Base-by-base conservation (phyloP, 1,140 invertebrate species). In the Hestina assimilis region DNA sequence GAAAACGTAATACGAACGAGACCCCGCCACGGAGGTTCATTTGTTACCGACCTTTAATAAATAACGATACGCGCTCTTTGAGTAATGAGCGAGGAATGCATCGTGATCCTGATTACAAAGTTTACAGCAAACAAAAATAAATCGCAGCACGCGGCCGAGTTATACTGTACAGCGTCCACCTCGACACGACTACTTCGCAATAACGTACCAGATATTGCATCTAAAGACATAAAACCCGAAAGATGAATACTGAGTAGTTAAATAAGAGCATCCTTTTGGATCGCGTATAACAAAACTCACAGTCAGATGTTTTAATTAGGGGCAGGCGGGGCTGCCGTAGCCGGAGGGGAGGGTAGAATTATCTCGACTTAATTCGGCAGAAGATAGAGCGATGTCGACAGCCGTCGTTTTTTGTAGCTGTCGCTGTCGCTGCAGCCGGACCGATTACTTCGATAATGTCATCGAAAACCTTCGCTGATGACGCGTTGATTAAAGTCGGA, bases 281-380 rank as follows among this genome's bases (percentile, higher is more conserved):
- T 7, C 15, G 33, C 14, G 51, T 26, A 38, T 42, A 45, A 45
- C 52, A n/a, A 47, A 56, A 28, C 53, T 46, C 43, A 23, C 31
- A 54, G 45, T 51, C 57, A 66, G 62, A 66, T 66, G 54, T 61
- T 75, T 72, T 75, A 72, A 75, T 72, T 71, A 68, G 65, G 63
- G 62, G 50, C 38, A 42, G 20, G 55, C 48, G 45, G 45, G 21
- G 42, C 1, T n/a, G 17, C 2, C 42, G 23, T n/a, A 33, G 48
- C 12, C 19, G 54, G 42, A 43, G 28, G 38, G 45, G 43, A n/a
- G 52, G 29, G 38, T n/a, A 50, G 66, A 58, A n/a, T 69, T 63
- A 72, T 72, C 69, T 68, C 46, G 42, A 58, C 56, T 62, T 72
- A 69, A 66, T 72, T 66, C 58, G 57, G 50, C 43, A 54, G 59